Evolutionary conservation across 2,888 invertebrate genomes (phyloP), one percentile per base, ranked within the genome.

Genomic region (Hypselothyrea guttata): DNA sequence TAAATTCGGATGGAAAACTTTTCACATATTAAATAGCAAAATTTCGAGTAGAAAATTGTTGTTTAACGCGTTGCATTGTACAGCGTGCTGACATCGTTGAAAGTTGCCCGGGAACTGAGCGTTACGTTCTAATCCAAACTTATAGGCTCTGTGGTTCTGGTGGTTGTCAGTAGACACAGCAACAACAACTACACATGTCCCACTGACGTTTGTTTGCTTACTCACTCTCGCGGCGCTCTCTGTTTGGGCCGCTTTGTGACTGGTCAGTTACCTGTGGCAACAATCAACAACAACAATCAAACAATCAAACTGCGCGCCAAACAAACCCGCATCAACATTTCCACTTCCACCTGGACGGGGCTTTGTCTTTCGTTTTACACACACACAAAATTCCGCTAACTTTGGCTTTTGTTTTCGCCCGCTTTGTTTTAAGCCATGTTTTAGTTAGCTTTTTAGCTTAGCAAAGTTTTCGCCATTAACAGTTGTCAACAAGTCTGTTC

Each of bases 251-350:
- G 79, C 67, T 83, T 88, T 76, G 76, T 78, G 73, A 64, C 86
- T 87, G 87, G 87, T 84, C 83, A 87, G 89, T 89, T 89, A 87
- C 89, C 88, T 87, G 76, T 85, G 79, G 88, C 88, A 89, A 89
- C 89, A 83, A 76, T 68, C 71, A 74, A 66, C 22, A 22, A 67
- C 55, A n/a, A n/a, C n/a, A n/a, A n/a, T n/a, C n/a, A n/a, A n/a
- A n/a, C n/a, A 52, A 57, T 54, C 48, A 53, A 75, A 71, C 65
- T 78, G 60, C 71, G 70, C 74, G 72, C 68, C 72, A 69, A 73
- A 35, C 65, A 49, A 70, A 49, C 55, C 57, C 42, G 33, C 54
- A 55, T 59, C 74, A 46, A 54, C 59, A 46, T 47, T 16, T 18
- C 56, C 65, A 51, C 68, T 62, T 49, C 31, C 46, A 67, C 48